Base-by-base conservation (phyloP, 1,140 invertebrate species). In the Cyclina sinensis region DNA sequence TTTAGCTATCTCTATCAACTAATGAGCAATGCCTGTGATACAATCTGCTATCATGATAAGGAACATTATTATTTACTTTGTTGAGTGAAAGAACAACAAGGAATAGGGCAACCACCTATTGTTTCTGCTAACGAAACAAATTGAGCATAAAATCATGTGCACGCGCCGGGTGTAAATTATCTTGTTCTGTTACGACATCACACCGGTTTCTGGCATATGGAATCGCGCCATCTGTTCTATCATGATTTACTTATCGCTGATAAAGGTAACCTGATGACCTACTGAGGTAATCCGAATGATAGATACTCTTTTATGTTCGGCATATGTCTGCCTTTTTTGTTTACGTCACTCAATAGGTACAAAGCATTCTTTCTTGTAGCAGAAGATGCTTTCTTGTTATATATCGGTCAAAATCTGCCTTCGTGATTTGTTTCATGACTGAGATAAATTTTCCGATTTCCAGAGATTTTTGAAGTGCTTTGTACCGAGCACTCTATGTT, bases 211-310 rank as follows among this genome's bases (percentile, higher is more conserved):
- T 70, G 65, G 65, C 65, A 70, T 70, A 35, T 70, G 65, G 65
- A 70, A 70, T 4, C 32, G 37, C 65, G 32, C 65, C 65, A 70
- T 70, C 35, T 70, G 32, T 35, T 35, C 11, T 70, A 70, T 70
- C 65, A 37, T 70, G 32, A 70, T 1, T 70, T 70, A 37, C 35
- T 37, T 70, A 35, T 70, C 65, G 16, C 32, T 37, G 65, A 70
- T 70, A 39, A 35, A 70, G 65, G 65, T 70, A 70, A 70, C 65
- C 65, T n/a, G 65, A 70, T 70, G 65, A 37, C 65, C 65, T 70
- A 70, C 65, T 70, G 65, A 70, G 65, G 65, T 70, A 70, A 70
- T 70, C 65, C 65, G 65, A 70, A 70, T 70, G 21, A 70, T 35
- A 70, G 32, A 35, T 37, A 24, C 37, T 70, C 65, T 70, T 70